Evolutionary conservation across 2,113 vertebrate species (phyloP).

Genomic region (Phylloscopus trochilus): DNA sequence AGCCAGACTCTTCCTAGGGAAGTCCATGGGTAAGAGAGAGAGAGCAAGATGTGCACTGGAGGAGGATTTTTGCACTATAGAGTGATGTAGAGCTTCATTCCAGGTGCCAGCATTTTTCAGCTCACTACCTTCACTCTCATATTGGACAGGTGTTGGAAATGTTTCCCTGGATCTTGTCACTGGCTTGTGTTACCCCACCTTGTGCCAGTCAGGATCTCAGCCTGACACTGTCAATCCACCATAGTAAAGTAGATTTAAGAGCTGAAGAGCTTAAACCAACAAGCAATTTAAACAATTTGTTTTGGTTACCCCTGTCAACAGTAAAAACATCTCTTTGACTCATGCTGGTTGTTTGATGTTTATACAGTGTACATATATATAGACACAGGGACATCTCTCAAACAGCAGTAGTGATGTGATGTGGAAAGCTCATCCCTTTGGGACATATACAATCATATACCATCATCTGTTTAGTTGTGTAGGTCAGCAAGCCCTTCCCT

Average conservation of each 20-base stretch:
- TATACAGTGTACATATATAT: not conserved
- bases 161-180: not conserved
- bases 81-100: not conserved
- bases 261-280: not conserved
- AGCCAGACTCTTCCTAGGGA: not conserved
- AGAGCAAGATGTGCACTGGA: not conserved
- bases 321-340: not conserved
- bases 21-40: not conserved
- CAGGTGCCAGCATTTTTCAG: not conserved
- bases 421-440: not conserved
- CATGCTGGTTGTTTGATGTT: not conserved
- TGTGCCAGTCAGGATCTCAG: not conserved
- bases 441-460: not conserved
- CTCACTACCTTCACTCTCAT: not conserved
- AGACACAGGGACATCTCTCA: not conserved
- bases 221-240: not conserved
- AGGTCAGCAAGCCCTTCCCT: not conserved
- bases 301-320: not conserved
- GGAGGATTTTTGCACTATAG: not conserved
- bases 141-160: not conserved
- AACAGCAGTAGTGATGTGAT: not conserved
- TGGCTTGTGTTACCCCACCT: not conserved
- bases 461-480: not conserved
- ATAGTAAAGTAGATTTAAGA: not conserved
- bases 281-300: no score